Evolutionary conservation across 1,140 invertebrate genomes (phyloP), one percentile per base, ranked within the genome.

Genomic region (Eupeodes corollae): DNA sequence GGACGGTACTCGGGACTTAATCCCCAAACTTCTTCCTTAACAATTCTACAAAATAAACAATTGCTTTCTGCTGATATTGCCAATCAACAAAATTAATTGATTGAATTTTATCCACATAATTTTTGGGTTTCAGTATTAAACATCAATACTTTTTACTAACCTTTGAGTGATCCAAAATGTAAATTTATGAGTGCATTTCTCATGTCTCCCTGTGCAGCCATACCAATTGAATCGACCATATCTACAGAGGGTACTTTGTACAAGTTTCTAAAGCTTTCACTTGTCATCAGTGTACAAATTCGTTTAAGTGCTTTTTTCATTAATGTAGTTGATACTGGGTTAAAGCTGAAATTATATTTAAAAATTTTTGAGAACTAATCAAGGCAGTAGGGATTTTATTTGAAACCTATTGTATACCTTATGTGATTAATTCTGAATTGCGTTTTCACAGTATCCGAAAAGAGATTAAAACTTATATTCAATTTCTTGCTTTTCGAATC

Each of bases 181-280:
- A 84, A 67, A 69, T 84, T 84, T 49, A 83, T 76, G 18, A 85
- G 59, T 1, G 80, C 77, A 58, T 77, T 83, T 59, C 82, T 69
- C 42, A 84, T 75, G 64, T 86, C 83, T 1, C 83, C 83, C 38
- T 77, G 74, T 34, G 75, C 79, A 15, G 80, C 78, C 34, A 78
- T 74, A 13, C 82, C 68, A 50, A 84, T 79, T 48, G 80, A 79
- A 26, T 84, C 79, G 40, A 85, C 71, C 33, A 75, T 66, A 44
- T 72, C 61, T 42, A 73, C 52, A 9, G 74, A 70, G 13, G 80
- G 76, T 16, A 68, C 55, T 51, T 77, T 77, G 47, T 82, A 76
- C 38, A 63, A 52, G 15, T 64, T 66, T 48, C 53, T 61, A 15
- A 55, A 57, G 55, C 69, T 68, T 55, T 71, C 72, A 41, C 68